Evolutionary conservation across 1,140 invertebrate genomes (phyloP), one percentile per base, ranked within the genome.

Genomic region (Drosophila nasuta): DNA sequence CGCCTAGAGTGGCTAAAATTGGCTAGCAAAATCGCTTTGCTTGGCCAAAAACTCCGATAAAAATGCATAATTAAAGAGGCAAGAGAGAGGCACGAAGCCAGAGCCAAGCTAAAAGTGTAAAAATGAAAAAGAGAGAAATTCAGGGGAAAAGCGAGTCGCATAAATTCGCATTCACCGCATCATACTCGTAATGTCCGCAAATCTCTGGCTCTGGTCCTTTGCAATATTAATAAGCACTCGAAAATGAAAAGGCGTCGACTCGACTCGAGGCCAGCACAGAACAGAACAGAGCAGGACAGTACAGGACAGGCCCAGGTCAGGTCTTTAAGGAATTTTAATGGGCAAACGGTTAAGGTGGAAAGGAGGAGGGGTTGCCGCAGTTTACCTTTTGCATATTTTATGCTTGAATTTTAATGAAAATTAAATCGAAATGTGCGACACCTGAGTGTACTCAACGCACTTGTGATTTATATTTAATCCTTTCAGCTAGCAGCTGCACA

Each of bases 171-270:
- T 75, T 71, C 70, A 89, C 85, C 85, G 85, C 85, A 90, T 89
- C 85, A 85, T 89, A 54, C 28, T 54, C 51, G 51, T 54, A 90
- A 85, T 89, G 85, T 90, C 81, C 86, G 86, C 86, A 89, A 89
- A 89, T 88, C 83, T 57, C 83, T 76, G 86, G 66, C 66, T 75
- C 58, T 38, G 58, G 86, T 57, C 72, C 75, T 71, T 79, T 89
- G 85, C 86, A 89, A 89, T 89, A 89, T 89, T 89, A 89, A 89
- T 89, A 89, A 89, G 86, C 81, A 85, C 86, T 89, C 85, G 86
- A 89, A 82, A 89, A 88, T 88, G 83, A 88, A 88, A 89, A 88
- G 83, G 85, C 89, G 83, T 81, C 85, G 54, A 58, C 54, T 59
- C 30, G 60, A 58, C 54, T 54, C 30, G n/a, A 25, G 58, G 57